Evolutionary conservation across 1,140 invertebrate genomes (phyloP).

Genomic region (Megalonaias nervosa): DNA sequence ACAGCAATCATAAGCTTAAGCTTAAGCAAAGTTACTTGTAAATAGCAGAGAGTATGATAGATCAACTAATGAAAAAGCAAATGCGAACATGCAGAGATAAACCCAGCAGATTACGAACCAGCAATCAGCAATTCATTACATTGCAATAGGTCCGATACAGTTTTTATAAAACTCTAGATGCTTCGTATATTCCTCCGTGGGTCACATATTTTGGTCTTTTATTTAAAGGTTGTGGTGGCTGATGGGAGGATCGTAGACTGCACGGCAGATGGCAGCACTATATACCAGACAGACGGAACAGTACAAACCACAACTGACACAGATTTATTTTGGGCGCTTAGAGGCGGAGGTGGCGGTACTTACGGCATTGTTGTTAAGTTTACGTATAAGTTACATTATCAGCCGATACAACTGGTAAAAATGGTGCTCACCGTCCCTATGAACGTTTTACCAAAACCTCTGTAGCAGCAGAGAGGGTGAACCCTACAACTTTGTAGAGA

Average conservation of each 20-base stretch:
- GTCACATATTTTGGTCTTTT: not conserved
- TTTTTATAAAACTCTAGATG: no score
- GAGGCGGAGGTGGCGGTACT: conserved; percentile 56
- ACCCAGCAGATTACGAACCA: no score
- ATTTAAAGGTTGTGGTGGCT: conserved; percentile 33
- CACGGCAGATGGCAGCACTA: conserved; percentile 7
- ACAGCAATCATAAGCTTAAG: no score
- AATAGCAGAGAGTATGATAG: no score
- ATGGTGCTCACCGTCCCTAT: not conserved
- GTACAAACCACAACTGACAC: conserved; percentile 15
- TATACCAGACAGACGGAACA: conserved; percentile 1
- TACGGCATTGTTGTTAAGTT: conserved; percentile 49
- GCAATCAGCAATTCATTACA: no score
- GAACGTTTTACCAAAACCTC: not conserved
- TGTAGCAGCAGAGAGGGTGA: no score
- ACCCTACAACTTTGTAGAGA: no score
- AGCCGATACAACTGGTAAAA: conserved; percentile 5
- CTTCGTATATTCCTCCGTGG: no score
- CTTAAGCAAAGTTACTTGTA: no score
- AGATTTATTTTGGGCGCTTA: conserved; percentile 56
- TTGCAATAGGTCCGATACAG: no score
- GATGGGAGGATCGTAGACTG: conserved; percentile 30
- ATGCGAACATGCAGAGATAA: no score
- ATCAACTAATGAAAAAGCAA: no score
- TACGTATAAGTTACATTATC: conserved; percentile 43